Percentiles rank a stretch among this genome's conserved stretches.
Conservation (phyloP, 2,113 vertebrate species). For the Raja brachyura region DNA sequence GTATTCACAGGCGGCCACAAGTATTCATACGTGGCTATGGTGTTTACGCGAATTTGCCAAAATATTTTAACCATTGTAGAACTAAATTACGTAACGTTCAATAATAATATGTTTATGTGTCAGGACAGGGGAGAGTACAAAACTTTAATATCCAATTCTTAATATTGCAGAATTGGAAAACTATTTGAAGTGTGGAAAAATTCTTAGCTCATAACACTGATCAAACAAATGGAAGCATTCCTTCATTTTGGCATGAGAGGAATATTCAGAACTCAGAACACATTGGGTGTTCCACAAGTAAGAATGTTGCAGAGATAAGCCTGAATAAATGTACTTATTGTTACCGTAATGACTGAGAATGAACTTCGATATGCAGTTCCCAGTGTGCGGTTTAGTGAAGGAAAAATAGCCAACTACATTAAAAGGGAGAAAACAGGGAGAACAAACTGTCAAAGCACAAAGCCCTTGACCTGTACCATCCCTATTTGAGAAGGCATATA, state of each 20-base stretch:
- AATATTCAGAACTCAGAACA: neutral
- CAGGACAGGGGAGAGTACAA: neutral
- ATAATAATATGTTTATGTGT: neutral
- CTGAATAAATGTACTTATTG: slow-evolving; percentile 1
- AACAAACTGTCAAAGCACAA: slow-evolving; percentile 34
- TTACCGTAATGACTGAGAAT: neutral
- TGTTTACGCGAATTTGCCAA: neutral
- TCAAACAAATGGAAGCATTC: neutral
- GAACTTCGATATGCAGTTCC: neutral
- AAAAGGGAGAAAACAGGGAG: slow-evolving; percentile 39
- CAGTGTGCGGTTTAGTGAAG: neutral
- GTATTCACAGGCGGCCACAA: slow-evolving; percentile 27
- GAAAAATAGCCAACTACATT: slow-evolving; percentile 39
- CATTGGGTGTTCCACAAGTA: neutral
- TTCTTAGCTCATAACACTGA: neutral
- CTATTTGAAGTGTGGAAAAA: neutral
- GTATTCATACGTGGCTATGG: slow-evolving; percentile 34
- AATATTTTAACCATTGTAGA: neutral
- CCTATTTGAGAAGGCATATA: slow-evolving; percentile 14
- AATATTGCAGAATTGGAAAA: neutral
- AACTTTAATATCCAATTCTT: neutral
- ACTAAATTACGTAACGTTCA: neutral
- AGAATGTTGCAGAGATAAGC: slow-evolving; percentile 16
- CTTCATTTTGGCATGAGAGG: neutral
- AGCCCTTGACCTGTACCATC: slow-evolving; percentile 42